Evolutionary conservation across 2,797 vertebrate genomes (phyloP).

Genomic region (Echeneis naucrates): DNA sequence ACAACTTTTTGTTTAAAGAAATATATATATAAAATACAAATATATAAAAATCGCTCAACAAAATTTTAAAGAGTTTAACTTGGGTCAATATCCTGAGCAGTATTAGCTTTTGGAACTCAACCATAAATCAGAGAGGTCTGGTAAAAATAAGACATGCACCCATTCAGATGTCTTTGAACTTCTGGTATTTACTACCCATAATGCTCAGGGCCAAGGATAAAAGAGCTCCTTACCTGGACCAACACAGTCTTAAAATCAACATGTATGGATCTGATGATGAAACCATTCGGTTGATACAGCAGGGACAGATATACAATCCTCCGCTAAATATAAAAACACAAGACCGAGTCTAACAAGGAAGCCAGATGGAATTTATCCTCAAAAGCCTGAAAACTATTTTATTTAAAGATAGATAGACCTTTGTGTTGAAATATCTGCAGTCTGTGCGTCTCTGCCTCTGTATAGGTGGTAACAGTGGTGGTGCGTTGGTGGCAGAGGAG

Average conservation of each 20-base stretch:
- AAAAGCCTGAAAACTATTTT: neutral
- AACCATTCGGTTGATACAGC: constrained; percentile 30
- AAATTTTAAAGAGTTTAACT: neutral
- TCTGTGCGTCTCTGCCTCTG: constrained; percentile 26
- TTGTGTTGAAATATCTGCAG: constrained; percentile 11
- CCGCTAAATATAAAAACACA: constrained; percentile 36
- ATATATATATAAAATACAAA: too few species aligned
- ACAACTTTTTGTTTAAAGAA: neutral
- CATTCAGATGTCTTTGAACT: constrained; percentile 24
- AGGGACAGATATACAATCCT: constrained; percentile 6
- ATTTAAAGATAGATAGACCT: too few species aligned
- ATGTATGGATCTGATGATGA: constrained; percentile 39
- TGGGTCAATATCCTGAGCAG: neutral
- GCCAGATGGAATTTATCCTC: constrained; percentile 13
- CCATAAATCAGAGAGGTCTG: neutral
- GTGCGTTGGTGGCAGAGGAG: constrained; percentile 76
- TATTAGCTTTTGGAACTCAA: neutral
- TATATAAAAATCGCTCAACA: neutral
- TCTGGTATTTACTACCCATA: constrained; percentile 21
- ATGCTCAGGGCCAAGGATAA: constrained; percentile 2
- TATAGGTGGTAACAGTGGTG: constrained; percentile 58
- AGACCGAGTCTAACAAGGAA: constrained; percentile 27
- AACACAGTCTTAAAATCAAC: constrained; percentile 15
- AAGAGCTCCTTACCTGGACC: constrained; percentile 26
- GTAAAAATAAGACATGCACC: neutral